Evolutionary conservation across 1,140 invertebrate genomes (phyloP).

Genomic region (Rhagoletis pomonella): DNA sequence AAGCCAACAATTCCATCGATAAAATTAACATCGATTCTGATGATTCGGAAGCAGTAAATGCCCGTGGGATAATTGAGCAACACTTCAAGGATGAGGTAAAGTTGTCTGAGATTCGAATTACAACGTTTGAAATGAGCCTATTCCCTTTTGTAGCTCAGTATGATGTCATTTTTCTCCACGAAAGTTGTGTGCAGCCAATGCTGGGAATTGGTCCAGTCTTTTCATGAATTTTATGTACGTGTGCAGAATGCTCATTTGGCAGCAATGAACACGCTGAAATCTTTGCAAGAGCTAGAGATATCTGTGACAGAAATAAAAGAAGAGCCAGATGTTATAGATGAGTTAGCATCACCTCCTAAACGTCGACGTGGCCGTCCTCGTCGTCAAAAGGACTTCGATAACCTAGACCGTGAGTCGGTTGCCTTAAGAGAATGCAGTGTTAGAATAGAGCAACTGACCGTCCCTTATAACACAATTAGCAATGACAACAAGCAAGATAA

Average conservation of each 20-base stretch:
- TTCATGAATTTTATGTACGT: slow-evolving; percentile 26
- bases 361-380: background rate
- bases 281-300: slow-evolving; percentile 44
- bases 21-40: slow-evolving; percentile 12
- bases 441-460: background rate
- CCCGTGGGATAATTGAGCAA: background rate
- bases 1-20: background rate
- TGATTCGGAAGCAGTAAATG: background rate
- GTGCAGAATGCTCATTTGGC: background rate
- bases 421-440: slow-evolving; percentile 8
- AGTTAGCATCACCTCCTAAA: background rate
- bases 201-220: slow-evolving; percentile 7
- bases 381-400: background rate
- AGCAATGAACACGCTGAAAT: slow-evolving; percentile 12
- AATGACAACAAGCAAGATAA: background rate
- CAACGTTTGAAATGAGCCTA: too few relatives aligned
- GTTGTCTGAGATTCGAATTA: background rate
- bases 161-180: background rate
- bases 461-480: background rate
- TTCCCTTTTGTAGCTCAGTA: background rate
- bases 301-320: slow-evolving; percentile 15
- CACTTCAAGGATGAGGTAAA: slow-evolving; percentile 19
- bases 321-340: slow-evolving; percentile 19
- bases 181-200: slow-evolving; percentile 32
- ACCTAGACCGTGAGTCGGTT: background rate